Conservation (phyloP, 2,888 invertebrate species). For the Selenia dentaria region DNA sequence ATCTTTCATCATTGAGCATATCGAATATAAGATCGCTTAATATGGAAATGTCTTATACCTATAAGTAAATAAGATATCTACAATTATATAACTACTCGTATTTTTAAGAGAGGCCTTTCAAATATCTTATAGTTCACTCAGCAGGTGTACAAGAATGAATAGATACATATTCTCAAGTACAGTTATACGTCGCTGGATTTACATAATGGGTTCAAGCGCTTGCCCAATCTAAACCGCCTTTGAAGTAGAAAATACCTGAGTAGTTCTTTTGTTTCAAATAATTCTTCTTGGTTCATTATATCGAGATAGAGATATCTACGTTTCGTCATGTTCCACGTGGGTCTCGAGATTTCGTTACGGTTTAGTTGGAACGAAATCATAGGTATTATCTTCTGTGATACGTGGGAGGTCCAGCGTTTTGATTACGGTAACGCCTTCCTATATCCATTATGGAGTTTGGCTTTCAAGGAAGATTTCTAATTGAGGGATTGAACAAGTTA, state of each 20-base stretch:
- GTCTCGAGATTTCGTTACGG: conserved; percentile 28
- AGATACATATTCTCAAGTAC: conserved; percentile 8
- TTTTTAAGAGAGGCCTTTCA: not conserved
- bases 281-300: conserved; percentile 30
- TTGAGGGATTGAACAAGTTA: conserved; percentile 18
- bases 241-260: conserved; percentile 19
- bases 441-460: conserved; percentile 16
- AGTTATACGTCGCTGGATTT: conserved; percentile 13
- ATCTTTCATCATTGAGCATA: no score
- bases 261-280: conserved; percentile 29
- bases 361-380: conserved; percentile 29
- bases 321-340: conserved; percentile 20
- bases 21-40: not conserved
- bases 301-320: conserved; percentile 27
- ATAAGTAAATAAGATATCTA: not conserved
- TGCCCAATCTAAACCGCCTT: conserved; percentile 23
- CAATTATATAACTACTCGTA: not conserved
- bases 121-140: conserved; percentile 2
- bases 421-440: conserved; percentile 24
- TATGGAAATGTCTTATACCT: not conserved
- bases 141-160: conserved; percentile 16
- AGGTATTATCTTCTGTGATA: conserved; percentile 15
- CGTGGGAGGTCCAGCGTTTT: conserved; percentile 35
- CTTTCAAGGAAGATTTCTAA: conserved; percentile 15
- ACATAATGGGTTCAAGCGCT: conserved; percentile 15